Base-by-base conservation (phyloP, 2,888 invertebrate species). In the Ischnus inquisitorius region DNA sequence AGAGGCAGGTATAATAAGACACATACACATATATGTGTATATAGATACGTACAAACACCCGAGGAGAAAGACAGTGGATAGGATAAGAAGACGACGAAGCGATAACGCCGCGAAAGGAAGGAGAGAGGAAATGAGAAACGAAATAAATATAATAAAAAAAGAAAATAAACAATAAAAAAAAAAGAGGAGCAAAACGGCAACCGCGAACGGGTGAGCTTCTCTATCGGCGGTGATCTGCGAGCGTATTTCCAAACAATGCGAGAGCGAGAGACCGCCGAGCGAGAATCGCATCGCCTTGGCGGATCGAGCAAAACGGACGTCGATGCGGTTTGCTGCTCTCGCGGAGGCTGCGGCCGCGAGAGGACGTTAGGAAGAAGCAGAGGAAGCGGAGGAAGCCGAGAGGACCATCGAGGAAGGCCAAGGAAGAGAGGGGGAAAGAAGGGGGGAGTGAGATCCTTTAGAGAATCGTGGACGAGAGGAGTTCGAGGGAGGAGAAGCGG, bases 211-310 rank as follows among this genome's bases (percentile, higher is more conserved):
- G 74, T 65, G 76, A 69, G 84, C 77, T 82, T 79, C 85, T 81
- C 84, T 89, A 90, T 90, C 89, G 84, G 62, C 62, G 28, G 16
- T 78, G 88, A 93, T 92, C 93, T 88, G 87, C 88, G 84, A 84
- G 91, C 90, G 90, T 89, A 93, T 93, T 93, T 92, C 92, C 92
- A 93, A 93, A 93, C 93, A 93, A 92, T 93, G 91, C 89, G 86
- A 62, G 80, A 77, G 80, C 87, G 85, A 88, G 87, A 82, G 82
- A 85, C 86, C 83, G 83, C 34, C 80, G 79, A 86, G 87, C 76
- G 83, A 82, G 87, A 88, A 87, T 89, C 89, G 85, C 85, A 87
- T 89, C 88, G 88, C 88, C 80, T 54, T 72, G 85, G 78, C 76
- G 72, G 82, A 87, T 87, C 86, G 78, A 74, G 75, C n/a, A 75